A percentile compares a stretch with the other conserved stretches of the same genome.
Conservation (phyloP, 2,888 invertebrate genomes). For the Theodoxus fluviatilis region DNA sequence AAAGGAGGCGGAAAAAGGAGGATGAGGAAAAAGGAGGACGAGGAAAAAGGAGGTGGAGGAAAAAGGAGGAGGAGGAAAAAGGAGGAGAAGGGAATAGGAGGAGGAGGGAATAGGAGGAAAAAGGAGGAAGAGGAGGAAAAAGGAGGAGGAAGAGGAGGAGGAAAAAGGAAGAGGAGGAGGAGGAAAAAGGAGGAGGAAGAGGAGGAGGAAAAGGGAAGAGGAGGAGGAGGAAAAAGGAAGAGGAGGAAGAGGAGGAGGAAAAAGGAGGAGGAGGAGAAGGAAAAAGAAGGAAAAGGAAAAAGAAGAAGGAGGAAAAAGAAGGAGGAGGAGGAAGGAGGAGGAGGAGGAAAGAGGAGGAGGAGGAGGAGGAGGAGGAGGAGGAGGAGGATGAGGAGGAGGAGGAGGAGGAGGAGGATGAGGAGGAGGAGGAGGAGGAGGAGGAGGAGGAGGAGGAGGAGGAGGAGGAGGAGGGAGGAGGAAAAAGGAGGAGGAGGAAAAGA, state of each 20-base stretch:
- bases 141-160: neutral
- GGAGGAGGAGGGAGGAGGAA: no score
- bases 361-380: no score
- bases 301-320: no score
- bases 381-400: no score
- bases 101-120: neutral
- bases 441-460: no score
- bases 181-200: neutral
- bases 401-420: no score
- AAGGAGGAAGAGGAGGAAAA: neutral
- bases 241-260: slow-evolving; percentile 19
- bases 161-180: neutral
- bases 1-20: neutral
- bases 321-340: no score
- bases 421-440: no score
- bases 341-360: no score
- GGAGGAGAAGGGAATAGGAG: neutral
- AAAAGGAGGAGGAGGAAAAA: neutral
- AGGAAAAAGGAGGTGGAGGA: neutral
- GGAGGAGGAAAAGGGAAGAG: slow-evolving; percentile 7
- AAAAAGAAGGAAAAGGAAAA: no score
- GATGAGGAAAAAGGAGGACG: no score
- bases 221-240: slow-evolving; percentile 16
- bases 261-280: slow-evolving; percentile 16
- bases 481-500: no score